phyloP scores from a whole-genome alignment of 2,888 invertebrate genomes.

The Mechanitis messenoides region DNA sequence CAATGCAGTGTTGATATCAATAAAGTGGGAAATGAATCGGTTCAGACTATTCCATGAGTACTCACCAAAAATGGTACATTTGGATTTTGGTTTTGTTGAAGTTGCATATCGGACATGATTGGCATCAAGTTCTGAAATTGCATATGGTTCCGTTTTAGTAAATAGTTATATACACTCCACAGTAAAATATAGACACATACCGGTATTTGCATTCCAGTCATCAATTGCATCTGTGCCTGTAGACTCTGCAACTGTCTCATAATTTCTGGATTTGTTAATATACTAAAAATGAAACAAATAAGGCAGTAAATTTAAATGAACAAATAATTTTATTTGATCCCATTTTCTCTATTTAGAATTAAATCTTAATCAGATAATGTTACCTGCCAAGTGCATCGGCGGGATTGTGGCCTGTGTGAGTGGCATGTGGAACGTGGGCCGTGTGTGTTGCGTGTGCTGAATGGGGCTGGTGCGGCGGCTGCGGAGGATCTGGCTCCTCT shows the following conservation, averaged over 20 bases:
- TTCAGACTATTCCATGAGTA: constrained; percentile 16
- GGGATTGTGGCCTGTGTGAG: constrained; percentile 37
- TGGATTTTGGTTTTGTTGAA: constrained; percentile 60
- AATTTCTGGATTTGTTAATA: constrained; percentile 91
- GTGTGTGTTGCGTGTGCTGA: constrained; percentile 17
- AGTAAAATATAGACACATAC: constrained; percentile 42
- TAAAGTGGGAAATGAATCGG: no score
- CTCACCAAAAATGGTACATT: constrained; percentile 60
- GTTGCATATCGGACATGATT: constrained; percentile 66
- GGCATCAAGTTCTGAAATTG: constrained; percentile 66
- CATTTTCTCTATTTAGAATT: no score
- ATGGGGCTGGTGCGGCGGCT: constrained; percentile 30
- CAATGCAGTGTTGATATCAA: constrained; percentile 5
- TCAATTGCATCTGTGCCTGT: constrained; percentile 77
- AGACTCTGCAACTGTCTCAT: constrained; percentile 91
- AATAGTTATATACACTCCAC: constrained; percentile 6
- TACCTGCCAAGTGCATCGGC: constrained; percentile 66
- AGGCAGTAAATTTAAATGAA: no score
- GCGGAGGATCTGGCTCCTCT: constrained; percentile 78
- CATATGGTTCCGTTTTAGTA: constrained; percentile 3
- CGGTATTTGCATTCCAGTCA: constrained; percentile 69
- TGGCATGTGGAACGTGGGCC: constrained; percentile 22
- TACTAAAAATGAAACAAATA: constrained; percentile 56
- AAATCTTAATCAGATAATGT: background rate
- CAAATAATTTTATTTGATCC: no score